Evolutionary conservation across 2,113 vertebrate species (phyloP).

Genomic region (Stercorarius parasiticus): DNA sequence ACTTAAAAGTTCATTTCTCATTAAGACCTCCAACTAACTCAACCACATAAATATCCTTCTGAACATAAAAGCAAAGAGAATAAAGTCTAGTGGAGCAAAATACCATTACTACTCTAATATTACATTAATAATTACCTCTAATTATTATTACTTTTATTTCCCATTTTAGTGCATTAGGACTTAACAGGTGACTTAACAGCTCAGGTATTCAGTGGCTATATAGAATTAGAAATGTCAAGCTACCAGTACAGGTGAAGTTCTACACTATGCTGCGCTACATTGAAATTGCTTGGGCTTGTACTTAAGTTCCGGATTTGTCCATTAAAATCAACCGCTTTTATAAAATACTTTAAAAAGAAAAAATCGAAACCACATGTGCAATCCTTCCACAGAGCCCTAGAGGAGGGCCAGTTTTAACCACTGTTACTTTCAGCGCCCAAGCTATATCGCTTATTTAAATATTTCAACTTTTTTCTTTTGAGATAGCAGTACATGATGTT

Average conservation of each 20-base stretch:
- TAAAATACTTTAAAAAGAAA: background rate
- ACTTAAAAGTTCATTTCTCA: background rate
- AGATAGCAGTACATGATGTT: background rate
- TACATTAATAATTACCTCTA: background rate
- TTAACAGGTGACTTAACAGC: background rate
- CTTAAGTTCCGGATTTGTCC: background rate
- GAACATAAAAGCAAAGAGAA: background rate
- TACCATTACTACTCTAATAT: background rate
- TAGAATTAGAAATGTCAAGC: background rate
- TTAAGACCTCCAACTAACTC: background rate
- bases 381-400: background rate
- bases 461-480: background rate
- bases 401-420: background rate
- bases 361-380: background rate
- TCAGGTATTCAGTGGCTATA: background rate
- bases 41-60: background rate
- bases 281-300: background rate
- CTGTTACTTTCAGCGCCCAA: background rate
- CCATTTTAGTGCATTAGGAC: background rate
- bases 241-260: background rate
- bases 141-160: background rate
- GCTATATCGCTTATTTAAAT: background rate
- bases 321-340: background rate
- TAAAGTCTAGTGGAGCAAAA: background rate
- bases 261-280: background rate